Evolutionary conservation across 2,888 invertebrate genomes (phyloP).

Genomic region (Caenorhabditis afra): DNA sequence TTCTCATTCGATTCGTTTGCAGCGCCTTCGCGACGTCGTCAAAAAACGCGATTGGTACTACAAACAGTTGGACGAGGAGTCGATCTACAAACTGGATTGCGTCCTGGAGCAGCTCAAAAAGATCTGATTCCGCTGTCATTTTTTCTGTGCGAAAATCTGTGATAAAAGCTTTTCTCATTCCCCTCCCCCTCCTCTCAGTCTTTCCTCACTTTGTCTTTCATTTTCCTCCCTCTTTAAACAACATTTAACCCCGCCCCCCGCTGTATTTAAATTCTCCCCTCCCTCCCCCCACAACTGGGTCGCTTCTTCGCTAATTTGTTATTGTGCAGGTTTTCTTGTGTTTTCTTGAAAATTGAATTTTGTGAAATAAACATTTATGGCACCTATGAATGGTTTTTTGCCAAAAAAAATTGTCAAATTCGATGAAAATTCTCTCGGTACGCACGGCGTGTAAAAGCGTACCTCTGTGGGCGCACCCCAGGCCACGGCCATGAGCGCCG

Average conservation of each 20-base stretch:
- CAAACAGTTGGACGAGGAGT: constrained; percentile 40
- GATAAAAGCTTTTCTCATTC: constrained; percentile 10
- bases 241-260: too few species aligned
- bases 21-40: constrained; percentile 40
- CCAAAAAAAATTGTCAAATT: too few species aligned
- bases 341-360: background rate
- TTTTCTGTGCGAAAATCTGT: background rate
- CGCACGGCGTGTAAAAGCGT: too few species aligned
- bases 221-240: background rate
- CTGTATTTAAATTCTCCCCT: background rate
- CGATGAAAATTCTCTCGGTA: too few species aligned
- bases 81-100: constrained; percentile 22
- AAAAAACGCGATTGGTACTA: constrained; percentile 55
- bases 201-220: background rate
- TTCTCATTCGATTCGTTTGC: too few species aligned
- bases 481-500: too few species aligned
- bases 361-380: background rate
- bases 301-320: background rate
- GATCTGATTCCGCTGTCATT: background rate
- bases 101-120: constrained; percentile 40
- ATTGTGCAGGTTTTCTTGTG: background rate
- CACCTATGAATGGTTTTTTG: background rate
- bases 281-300: background rate
- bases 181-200: background rate
- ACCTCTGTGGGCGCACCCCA: too few species aligned